These are phyloP conservation scores for Tenebrio molitor DNA, from an alignment of 1,140 invertebrate genomes.

Conservation along the genomic window DNA sequence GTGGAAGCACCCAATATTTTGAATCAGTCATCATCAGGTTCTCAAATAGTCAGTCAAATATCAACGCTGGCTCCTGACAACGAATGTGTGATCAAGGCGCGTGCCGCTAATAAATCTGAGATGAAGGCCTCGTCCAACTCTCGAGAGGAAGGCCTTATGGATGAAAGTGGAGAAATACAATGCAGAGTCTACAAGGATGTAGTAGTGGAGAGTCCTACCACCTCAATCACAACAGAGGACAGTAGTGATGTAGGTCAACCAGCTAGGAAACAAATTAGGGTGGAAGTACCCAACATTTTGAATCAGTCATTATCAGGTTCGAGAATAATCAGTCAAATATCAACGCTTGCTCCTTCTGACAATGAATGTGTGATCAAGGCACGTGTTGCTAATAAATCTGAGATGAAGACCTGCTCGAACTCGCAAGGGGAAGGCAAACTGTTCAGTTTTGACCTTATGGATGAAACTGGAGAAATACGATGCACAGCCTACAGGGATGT, in stretches of 20 bases:
- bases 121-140: conserved; percentile 93
- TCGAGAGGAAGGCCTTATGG: too few species aligned
- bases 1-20: too few species aligned
- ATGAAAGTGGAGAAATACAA: too few species aligned
- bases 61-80: conserved; percentile 90
- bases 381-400: conserved; percentile 86
- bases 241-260: conserved; percentile 43
- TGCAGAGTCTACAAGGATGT: too few species aligned
- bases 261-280: conserved; percentile 38
- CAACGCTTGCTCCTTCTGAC: conserved; percentile 89
- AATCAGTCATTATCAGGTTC: conserved; percentile 39
- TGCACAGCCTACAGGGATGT: conserved; percentile 93
- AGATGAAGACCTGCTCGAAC: conserved; percentile 91
- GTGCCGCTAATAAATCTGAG: conserved; percentile 86
- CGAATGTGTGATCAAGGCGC: conserved; percentile 93
- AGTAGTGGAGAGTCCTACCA: conserved; percentile 69
- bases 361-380: conserved; percentile 96
- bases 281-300: conserved; percentile 43
- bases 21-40: too few species aligned
- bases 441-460: conserved; percentile 93
- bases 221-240: background rate
- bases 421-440: conserved; percentile 93
- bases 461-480: conserved; percentile 95
- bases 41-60: too few species aligned
- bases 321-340: conserved; percentile 77